Base-by-base conservation (phyloP, 2,888 invertebrate genomes). In the Spialia ferax region DNA sequence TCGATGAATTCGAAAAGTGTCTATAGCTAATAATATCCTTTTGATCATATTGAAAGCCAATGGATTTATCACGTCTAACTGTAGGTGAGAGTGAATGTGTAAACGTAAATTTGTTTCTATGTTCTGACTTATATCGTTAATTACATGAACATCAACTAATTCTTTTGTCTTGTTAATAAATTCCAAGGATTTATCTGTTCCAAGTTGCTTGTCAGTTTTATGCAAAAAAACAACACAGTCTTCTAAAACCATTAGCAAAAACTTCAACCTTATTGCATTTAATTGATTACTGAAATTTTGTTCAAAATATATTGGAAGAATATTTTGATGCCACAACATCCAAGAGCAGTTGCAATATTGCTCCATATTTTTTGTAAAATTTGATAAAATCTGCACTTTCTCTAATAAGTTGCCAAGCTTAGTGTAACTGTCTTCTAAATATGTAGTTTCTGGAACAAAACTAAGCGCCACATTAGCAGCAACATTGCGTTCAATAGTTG, bases 101-200 rank as follows among this genome's bases (percentile, higher is more conserved):
- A 99, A 91, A 20, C 99, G 96, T 62, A 99, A 94, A 86, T 98
- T 98, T 0, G 97, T 98, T 92, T 99, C 99, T 72, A 99, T 96
- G 78, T 97, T 96, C 77, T 97, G 96, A 82, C 98, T 98, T 32
- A 98, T 90, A 48, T 96, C 97, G 74, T 96, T 94, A 29, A 97
- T 85, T 56, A 97, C 89, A 77, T 94, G 93, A 60, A 94, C 93
- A 63, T 95, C 91, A 48, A 96, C 88, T 68, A 94, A 86, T 55
- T 81, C 83, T 74, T 86, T 86, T 18, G 90, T 81, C 64, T 82
- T 83, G 63, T 79, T 78, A 61, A 89, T 76, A 77, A 94, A 89
- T 63, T 88, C 83, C 69, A 82, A 73, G n/a, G 85, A 80, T 69
- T 86, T 88, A 8, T 79, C 72, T 22, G 73, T 73, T 13, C 79